Percentiles rank a stretch among this genome's conserved stretches.
phyloP scores from a whole-genome alignment of 2,797 vertebrate genomes.

The Hypotaenidia okinawae region DNA sequence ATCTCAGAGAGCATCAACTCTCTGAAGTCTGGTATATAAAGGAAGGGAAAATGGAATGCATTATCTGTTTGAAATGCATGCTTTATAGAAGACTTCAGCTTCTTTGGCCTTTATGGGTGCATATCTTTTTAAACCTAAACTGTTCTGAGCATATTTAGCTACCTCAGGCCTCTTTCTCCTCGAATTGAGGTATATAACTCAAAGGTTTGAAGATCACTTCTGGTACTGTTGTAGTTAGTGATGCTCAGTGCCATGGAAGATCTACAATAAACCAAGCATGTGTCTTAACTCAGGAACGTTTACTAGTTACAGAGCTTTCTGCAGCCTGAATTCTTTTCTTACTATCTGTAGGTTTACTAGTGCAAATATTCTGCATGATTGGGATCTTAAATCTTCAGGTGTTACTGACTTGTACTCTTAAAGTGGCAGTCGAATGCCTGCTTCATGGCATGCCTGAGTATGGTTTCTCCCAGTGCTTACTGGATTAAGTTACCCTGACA shows the following conservation, averaged over 20 bases:
- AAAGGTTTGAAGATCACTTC: background rate
- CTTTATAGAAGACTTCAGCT: background rate
- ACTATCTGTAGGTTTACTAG: background rate
- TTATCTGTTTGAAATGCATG: background rate
- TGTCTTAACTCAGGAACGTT: background rate
- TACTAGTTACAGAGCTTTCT: background rate
- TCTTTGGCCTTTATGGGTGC: background rate
- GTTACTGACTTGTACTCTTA: background rate
- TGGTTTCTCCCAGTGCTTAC: background rate
- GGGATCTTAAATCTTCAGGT: background rate
- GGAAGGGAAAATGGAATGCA: background rate
- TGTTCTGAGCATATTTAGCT: background rate
- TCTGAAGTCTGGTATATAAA: background rate
- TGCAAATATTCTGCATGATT: background rate
- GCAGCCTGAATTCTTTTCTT: background rate
- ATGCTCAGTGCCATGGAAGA: background rate
- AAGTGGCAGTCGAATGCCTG: accelerated
- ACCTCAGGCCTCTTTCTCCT: background rate
- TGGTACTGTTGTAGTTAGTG: background rate
- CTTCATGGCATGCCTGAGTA: background rate
- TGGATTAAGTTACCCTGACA: background rate
- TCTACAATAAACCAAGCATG: background rate
- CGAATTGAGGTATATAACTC: accelerated
- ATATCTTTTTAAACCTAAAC: background rate
- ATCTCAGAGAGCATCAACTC: background rate